phyloP scores from a whole-genome alignment of 64 coral and sea anemone species.

The Stichodactyla helianthus region DNA sequence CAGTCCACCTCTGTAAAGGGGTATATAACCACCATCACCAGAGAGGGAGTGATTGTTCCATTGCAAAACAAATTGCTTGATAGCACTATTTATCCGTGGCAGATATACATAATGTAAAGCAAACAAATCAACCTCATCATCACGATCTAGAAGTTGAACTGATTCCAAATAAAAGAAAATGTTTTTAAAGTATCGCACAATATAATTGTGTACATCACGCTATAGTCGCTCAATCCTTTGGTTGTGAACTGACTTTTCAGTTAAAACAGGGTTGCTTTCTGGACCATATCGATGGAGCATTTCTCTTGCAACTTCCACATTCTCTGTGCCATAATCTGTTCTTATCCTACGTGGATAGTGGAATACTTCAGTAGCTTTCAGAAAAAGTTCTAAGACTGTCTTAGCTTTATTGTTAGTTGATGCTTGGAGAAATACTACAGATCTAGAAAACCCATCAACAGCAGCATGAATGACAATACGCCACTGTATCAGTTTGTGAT shows the following conservation, averaged over 20 bases:
- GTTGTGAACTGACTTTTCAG: slow-evolving; percentile 48
- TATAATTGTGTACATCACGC: slow-evolving; percentile 43
- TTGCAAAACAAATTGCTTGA: slow-evolving; percentile 58
- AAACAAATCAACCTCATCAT: slow-evolving; percentile 46
- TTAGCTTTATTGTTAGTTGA: slow-evolving; percentile 50
- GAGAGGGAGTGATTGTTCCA: slow-evolving; percentile 61
- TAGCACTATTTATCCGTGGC: slow-evolving; percentile 29
- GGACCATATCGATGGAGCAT: slow-evolving; percentile 46
- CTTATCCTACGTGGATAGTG: slow-evolving; percentile 34
- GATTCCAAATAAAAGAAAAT: slow-evolving; percentile 50
- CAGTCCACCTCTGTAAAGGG: slow-evolving; percentile 41
- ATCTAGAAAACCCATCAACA: slow-evolving; percentile 23
- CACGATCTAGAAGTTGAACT: slow-evolving; percentile 28
- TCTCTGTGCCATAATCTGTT: slow-evolving; percentile 66
- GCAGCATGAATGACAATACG: slow-evolving; percentile 12
- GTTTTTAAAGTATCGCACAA: slow-evolving; percentile 34
- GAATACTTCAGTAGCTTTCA: slow-evolving; percentile 20
- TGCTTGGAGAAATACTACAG: slow-evolving; percentile 34
- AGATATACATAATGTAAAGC: slow-evolving; percentile 62
- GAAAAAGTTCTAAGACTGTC: slow-evolving; percentile 43
- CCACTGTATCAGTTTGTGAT: slow-evolving; percentile 23
- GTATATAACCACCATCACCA: slow-evolving; percentile 7
- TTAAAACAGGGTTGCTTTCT: slow-evolving; percentile 52
- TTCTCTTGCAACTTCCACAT: slow-evolving; percentile 46
- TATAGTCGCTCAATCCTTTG: slow-evolving; percentile 51